These are phyloP conservation scores for Aptenodytes forsteri DNA, from an alignment of 2,113 vertebrate genomes.

Conservation along the genomic window DNA sequence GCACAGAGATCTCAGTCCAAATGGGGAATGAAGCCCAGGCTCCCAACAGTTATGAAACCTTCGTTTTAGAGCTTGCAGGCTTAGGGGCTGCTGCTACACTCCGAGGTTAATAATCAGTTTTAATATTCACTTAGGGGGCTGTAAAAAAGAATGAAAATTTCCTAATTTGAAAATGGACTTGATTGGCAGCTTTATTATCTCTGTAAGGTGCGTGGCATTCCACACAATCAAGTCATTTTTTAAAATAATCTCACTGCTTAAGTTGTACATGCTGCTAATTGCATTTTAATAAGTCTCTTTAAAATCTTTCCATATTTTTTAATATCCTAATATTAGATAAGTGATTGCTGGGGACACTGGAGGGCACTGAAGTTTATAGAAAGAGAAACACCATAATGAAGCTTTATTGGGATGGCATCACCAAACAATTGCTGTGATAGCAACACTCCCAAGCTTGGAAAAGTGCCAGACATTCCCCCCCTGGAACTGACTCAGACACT, in stretches of 20 bases:
- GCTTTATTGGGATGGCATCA: conserved; percentile 64
- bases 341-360: conserved; percentile 83
- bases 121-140: conserved; percentile 76
- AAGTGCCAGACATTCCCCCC: conserved; percentile 37
- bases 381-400: conserved; percentile 61
- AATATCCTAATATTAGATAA: conserved; percentile 87
- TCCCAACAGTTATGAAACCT: conserved; percentile 31
- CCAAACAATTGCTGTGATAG: conserved; percentile 62
- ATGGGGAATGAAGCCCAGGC: conserved; percentile 2
- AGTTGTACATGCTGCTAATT: conserved; percentile 79
- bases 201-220: conserved; percentile 79
- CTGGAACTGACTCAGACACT: conserved; percentile 54
- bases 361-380: conserved; percentile 79
- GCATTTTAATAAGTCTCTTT: conserved; percentile 85
- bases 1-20: neutral
- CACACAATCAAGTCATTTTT: conserved; percentile 81
- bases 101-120: conserved; percentile 71
- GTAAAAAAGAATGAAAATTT: conserved; percentile 76
- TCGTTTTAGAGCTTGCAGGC: neutral
- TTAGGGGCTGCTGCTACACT: conserved; percentile 29
- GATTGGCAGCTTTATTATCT: conserved; percentile 85
- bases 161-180: conserved; percentile 70
- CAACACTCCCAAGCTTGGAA: conserved; percentile 56
- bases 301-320: conserved; percentile 86
- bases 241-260: conserved; percentile 83